A percentile compares a stretch with the other conserved stretches of the same genome.
phyloP scores from a whole-genome alignment of 1,140 invertebrate genomes.

The Phenacoccus solenopsis region DNA sequence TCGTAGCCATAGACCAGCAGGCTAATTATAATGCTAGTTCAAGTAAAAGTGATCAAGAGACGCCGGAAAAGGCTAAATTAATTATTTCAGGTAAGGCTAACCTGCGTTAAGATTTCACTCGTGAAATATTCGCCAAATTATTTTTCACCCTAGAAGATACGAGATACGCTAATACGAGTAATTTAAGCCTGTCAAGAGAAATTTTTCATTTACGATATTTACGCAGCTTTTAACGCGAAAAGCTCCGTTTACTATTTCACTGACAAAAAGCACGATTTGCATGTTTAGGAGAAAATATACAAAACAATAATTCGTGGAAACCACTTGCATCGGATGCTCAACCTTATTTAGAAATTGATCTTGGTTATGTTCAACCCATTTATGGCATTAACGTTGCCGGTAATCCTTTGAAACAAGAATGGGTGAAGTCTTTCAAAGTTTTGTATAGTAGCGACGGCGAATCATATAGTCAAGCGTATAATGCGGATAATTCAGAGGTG shows the following conservation, averaged over 20 bases:
- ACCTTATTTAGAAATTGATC: slow-evolving; percentile 56
- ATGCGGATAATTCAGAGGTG: slow-evolving; percentile 26
- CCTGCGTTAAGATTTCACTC: not conserved
- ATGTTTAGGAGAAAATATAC: not conserved
- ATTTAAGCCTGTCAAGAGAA: no score
- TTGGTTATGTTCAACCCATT: slow-evolving; percentile 46
- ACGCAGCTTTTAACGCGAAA: no score
- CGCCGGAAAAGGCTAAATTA: not conserved
- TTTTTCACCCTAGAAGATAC: no score
- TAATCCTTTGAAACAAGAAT: slow-evolving; percentile 47
- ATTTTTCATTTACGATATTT: no score
- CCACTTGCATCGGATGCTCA: slow-evolving; percentile 40
- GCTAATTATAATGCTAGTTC: not conserved
- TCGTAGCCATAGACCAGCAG: not conserved
- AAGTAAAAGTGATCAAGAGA: not conserved
- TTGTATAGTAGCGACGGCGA: slow-evolving; percentile 51
- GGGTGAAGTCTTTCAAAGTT: slow-evolving; percentile 59
- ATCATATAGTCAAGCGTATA: slow-evolving; percentile 40
- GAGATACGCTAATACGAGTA: no score
- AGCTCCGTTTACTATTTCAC: no score
- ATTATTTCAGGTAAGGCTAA: not conserved
- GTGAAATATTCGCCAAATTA: no score
- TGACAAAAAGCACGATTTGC: no score
- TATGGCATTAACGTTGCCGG: slow-evolving; percentile 61
- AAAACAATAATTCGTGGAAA: slow-evolving; percentile 40